Evolutionary conservation across 2,888 invertebrate genomes (phyloP).

Genomic region (Thumatha senex): DNA sequence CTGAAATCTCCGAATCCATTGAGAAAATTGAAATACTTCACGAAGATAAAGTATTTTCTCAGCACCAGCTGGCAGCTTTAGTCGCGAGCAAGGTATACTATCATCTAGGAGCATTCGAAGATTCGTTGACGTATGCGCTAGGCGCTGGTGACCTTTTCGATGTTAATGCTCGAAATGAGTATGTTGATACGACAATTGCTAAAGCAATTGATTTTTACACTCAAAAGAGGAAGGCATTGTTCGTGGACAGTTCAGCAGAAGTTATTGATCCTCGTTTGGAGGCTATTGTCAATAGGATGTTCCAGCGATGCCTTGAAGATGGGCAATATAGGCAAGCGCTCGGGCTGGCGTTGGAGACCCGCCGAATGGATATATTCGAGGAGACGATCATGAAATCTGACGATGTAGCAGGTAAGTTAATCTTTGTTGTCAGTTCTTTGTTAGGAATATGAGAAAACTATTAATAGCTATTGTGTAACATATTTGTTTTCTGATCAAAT

Average conservation of each 20-base stretch:
- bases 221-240: constrained; percentile 90
- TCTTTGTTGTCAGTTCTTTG: not conserved
- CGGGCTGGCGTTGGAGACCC: constrained; percentile 97
- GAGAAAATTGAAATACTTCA: constrained; percentile 98
- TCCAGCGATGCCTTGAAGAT: constrained; percentile 96
- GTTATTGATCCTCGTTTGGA: constrained; percentile 92
- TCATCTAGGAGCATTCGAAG: constrained; percentile 98
- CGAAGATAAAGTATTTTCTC: constrained; percentile 94
- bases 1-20: constrained; percentile 98
- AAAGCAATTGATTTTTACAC: constrained; percentile 99
- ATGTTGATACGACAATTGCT: constrained; percentile 98
- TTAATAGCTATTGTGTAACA: too few species aligned
- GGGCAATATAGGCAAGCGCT: constrained; percentile 97
- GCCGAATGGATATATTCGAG: constrained; percentile 98
- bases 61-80: constrained; percentile 96
- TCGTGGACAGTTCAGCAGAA: constrained; percentile 86
- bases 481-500: too few species aligned
- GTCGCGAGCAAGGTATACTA: constrained; percentile 99
- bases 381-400: constrained; percentile 95
- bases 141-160: constrained; percentile 98
- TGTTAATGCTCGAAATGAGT: constrained; percentile 96
- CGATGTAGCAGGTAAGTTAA: constrained; percentile 87
- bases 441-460: not conserved
- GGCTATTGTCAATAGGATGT: constrained; percentile 98
- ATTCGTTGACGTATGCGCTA: constrained; percentile 98